Evolutionary conservation across 2,113 vertebrate genomes (phyloP), one percentile per base, ranked within the genome.

Genomic region (Tretioscincus oriximinensis): DNA sequence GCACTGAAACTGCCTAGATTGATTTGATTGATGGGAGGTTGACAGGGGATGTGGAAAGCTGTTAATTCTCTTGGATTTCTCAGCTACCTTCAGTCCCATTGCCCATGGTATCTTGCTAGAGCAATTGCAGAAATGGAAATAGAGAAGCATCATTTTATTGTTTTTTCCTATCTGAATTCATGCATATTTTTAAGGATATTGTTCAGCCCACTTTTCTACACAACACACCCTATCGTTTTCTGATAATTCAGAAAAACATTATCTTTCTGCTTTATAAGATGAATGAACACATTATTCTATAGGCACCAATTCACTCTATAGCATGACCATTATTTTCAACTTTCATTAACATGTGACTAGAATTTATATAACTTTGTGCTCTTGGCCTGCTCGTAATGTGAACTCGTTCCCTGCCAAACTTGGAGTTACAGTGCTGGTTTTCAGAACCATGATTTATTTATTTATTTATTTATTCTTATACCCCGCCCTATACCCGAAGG

Each of bases 391-490:
- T 0, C 67, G 54, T 69, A 35, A 41, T 49, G 22, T 1, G n/a
- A 81, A 58, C 61, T 82, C 72, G 47, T 18, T 0, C 5, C 28
- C 81, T 28, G 85, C 84, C 82, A 71, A 74, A 75, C 73, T 58
- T 85, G 58, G 45, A 69, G 60, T 76, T 87, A 80, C 78, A 85
- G 7, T 85, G 54, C 63, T 63, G 24, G 28, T 78, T 85, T 85
- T 78, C 45, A 82, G 60, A 51, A 60, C 29, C 76, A 72, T 24
- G 70, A 84, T 90, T n/a, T n/a, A n/a, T n/a, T n/a, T n/a, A n/a
- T n/a, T n/a, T n/a, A n/a, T n/a, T n/a, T n/a, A n/a, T n/a, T n/a
- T n/a, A n/a, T n/a, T n/a, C n/a, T n/a, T n/a, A n/a, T n/a, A n/a
- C n/a, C n/a, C n/a, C n/a, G n/a, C n/a, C n/a, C n/a, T n/a, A n/a